phyloP scores from a whole-genome alignment of 1,140 invertebrate genomes.

The Oryctes rhinoceros region DNA sequence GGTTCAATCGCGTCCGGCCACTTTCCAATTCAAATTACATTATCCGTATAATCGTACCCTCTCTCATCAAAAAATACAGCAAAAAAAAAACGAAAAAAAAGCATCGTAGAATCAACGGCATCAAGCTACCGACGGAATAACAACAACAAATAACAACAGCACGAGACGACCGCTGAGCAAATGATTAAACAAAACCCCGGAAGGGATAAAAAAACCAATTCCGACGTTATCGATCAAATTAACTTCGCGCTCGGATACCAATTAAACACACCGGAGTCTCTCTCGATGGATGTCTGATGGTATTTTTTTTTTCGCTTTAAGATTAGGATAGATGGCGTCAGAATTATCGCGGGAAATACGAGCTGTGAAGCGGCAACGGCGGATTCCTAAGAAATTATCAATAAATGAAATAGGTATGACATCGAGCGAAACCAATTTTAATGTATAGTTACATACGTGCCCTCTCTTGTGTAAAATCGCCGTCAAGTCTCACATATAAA shows the following conservation, averaged over 20 bases:
- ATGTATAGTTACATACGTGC: too few species aligned
- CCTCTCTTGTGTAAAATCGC: too few species aligned
- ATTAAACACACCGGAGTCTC: not conserved
- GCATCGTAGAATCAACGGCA: not conserved
- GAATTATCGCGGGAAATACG: too few species aligned
- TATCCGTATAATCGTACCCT: constrained; percentile 13
- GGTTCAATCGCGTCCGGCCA: not conserved
- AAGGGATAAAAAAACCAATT: constrained; percentile 29
- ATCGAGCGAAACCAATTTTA: too few species aligned
- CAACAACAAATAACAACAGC: not conserved
- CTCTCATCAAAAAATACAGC: not conserved
- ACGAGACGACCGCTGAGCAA: constrained; percentile 4
- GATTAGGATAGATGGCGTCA: too few species aligned
- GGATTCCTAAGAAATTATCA: too few species aligned
- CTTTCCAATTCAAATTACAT: constrained; percentile 12
- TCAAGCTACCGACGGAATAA: not conserved
- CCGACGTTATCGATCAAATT: constrained; percentile 15
- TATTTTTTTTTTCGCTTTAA: too few species aligned
- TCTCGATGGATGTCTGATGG: too few species aligned
- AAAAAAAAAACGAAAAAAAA: not conserved
- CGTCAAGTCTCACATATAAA: too few species aligned
- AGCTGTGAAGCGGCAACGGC: too few species aligned
- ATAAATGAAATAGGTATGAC: too few species aligned
- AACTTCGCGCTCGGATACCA: not conserved
- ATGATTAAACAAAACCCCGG: constrained; percentile 27